phyloP scores from a whole-genome alignment of 1,140 invertebrate genomes.

The Gryllus bimaculatus region DNA sequence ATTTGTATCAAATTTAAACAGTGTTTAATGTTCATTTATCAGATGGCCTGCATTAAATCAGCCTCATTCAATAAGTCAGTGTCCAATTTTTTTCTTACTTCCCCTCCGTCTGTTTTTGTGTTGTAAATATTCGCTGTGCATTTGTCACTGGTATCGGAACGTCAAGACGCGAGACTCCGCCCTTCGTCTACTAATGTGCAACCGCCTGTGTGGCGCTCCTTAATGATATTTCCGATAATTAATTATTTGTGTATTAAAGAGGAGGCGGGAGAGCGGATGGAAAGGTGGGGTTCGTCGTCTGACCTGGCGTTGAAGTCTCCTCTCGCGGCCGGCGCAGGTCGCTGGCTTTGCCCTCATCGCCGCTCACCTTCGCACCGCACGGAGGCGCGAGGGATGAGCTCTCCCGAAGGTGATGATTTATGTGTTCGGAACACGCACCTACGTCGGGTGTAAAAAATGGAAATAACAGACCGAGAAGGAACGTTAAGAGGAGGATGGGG shows the following conservation, averaged over 20 bases:
- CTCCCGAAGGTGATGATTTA: conserved; percentile 10
- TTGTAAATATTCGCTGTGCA: too few relatives aligned
- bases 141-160: too few relatives aligned
- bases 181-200: too few relatives aligned
- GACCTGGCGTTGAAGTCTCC: background rate
- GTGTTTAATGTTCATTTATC: too few relatives aligned
- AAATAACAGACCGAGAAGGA: background rate
- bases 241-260: background rate
- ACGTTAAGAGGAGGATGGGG: background rate
- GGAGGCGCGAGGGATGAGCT: background rate
- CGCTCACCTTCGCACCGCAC: background rate
- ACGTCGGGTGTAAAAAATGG: background rate
- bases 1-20: too few relatives aligned
- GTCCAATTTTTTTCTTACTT: too few relatives aligned
- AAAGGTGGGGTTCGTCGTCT: background rate
- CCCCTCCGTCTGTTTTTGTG: too few relatives aligned
- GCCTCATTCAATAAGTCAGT: too few relatives aligned
- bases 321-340: background rate
- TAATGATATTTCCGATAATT: background rate
- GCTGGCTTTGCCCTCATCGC: background rate
- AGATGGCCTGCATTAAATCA: too few relatives aligned
- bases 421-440: conserved; percentile 10
- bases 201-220: too few relatives aligned
- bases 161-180: too few relatives aligned
- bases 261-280: background rate